phyloP scores from a whole-genome alignment of 2,113 vertebrate species.

The Ascaphus truei region DNA sequence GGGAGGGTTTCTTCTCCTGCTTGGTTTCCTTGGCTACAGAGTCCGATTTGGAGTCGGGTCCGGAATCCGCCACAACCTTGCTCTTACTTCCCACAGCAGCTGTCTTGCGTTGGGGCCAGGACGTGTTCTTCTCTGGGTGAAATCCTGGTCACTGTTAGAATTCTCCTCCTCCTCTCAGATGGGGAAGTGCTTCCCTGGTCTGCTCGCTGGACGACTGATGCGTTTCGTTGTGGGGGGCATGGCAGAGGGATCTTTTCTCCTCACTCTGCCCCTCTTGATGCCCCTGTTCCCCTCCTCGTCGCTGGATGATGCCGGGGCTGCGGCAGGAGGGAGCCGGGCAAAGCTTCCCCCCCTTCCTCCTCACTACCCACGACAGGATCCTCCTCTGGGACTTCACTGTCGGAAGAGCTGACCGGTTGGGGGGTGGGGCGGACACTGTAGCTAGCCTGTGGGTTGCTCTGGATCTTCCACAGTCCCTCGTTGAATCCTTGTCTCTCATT shows the following conservation, averaged over 20 bases:
- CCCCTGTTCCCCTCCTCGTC: conserved; percentile 78
- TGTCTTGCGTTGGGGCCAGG: neutral
- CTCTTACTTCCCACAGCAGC: neutral
- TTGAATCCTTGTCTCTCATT: conserved; percentile 99
- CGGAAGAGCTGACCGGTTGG: conserved; percentile 84
- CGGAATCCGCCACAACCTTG: conserved; percentile 57
- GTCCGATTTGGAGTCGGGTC: conserved; percentile 70
- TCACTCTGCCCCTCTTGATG: conserved; percentile 72
- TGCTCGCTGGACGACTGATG: conserved; percentile 81
- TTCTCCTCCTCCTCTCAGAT: conserved; percentile 82
- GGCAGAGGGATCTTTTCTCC: conserved; percentile 52
- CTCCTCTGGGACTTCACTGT: conserved; percentile 75
- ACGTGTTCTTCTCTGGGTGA: neutral
- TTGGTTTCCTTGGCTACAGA: conserved; percentile 71
- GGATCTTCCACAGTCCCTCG: conserved; percentile 96
- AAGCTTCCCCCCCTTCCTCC: conserved; percentile 52
- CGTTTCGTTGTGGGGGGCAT: conserved; percentile 72
- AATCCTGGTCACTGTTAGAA: conserved; percentile 74
- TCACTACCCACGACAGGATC: conserved; percentile 68
- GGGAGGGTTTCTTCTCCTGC: conserved; percentile 41
- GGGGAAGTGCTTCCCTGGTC: conserved; percentile 76
- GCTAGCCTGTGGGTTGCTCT: conserved; percentile 94
- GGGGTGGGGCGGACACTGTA: conserved; percentile 75
- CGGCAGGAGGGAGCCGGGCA: conserved; percentile 28
- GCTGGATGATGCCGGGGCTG: conserved; percentile 67